Base-by-base conservation (phyloP, 2,113 vertebrate species). In the Dermatemys mawii region DNA sequence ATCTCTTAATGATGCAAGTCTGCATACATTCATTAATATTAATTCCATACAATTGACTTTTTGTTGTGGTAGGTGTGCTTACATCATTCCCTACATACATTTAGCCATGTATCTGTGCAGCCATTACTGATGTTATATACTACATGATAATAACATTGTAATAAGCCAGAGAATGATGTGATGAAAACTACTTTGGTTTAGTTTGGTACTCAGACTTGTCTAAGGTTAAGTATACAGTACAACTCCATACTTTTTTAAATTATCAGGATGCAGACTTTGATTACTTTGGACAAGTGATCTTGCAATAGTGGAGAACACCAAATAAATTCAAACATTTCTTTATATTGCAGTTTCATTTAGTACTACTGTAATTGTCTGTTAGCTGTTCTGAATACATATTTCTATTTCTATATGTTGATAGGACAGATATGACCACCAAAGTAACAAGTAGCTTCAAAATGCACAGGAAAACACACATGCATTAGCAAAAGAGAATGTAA, bases 71-170 rank as follows among this genome's bases (percentile, higher is more conserved):
- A 67, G 81, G 26, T 8, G 80, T 98, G 97, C 97, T 98, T 98
- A 97, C 96, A 98, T 98, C 97, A 98, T 98, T 98, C 92, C 95
- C 94, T 95, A 95, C 92, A 83, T 96, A 97, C 96, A 98, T 98
- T 97, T 97, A 80, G 86, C 96, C 96, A 87, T 97, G 93, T 98
- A 94, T 96, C 94, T 92, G 92, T 95, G 93, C 96, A 96, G 95
- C 95, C 96, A 97, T 97, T 86, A 96, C 91, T 97, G 97, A 89
- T 97, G 93, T 96, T 95, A 73, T 86, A 53, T 88, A 93, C 26
- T 95, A 48, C 76, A 54, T 92, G n/a, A 81, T 93, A 88, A 91
- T 90, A 95, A 84, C 53, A 92, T 88, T 91, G 81, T 95, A 87
- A 96, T 87, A 97, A 92, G 93, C 95, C 89, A 13, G 89, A 97